Percentiles rank a stretch among this genome's conserved stretches.
Conservation (phyloP, 2,797 vertebrate species). For the Lagodon rhomboides region DNA sequence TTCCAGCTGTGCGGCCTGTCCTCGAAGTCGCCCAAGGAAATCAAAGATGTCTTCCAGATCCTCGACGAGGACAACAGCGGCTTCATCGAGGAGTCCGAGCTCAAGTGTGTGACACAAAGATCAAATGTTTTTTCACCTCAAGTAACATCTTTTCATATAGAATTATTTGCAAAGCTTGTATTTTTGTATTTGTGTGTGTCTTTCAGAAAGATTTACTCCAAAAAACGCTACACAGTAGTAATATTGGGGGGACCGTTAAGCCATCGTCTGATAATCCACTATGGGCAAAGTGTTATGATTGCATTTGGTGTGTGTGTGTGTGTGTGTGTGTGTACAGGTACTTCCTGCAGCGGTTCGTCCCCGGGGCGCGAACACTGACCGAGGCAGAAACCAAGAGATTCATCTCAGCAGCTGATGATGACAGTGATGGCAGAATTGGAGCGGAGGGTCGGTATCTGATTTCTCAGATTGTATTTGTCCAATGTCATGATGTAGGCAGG, state of each 20-base stretch:
- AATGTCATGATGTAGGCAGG: slow-evolving; percentile 17
- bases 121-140: too few species aligned
- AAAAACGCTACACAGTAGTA: slow-evolving; percentile 23
- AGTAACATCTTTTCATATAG: not conserved
- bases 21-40: slow-evolving; percentile 91
- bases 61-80: slow-evolving; percentile 95
- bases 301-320: slow-evolving; percentile 18
- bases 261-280: slow-evolving; percentile 57
- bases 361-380: slow-evolving; percentile 90
- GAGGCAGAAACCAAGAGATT: slow-evolving; percentile 91
- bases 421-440: slow-evolving; percentile 95
- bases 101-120: slow-evolving; percentile 88
- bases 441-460: slow-evolving; percentile 88
- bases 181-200: slow-evolving; percentile 9
- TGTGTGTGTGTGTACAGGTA: slow-evolving; percentile 77
- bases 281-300: slow-evolving; percentile 43
- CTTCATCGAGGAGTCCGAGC: slow-evolving; percentile 94
- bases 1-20: slow-evolving; percentile 94
- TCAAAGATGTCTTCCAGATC: slow-evolving; percentile 92
- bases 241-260: slow-evolving; percentile 49
- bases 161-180: not conserved
- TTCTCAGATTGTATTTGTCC: slow-evolving; percentile 28
- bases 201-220: slow-evolving; percentile 32
- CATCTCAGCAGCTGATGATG: slow-evolving; percentile 91
- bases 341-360: slow-evolving; percentile 94